phyloP scores from a whole-genome alignment of 2,113 vertebrate species.

The Amphilophus citrinellus region DNA sequence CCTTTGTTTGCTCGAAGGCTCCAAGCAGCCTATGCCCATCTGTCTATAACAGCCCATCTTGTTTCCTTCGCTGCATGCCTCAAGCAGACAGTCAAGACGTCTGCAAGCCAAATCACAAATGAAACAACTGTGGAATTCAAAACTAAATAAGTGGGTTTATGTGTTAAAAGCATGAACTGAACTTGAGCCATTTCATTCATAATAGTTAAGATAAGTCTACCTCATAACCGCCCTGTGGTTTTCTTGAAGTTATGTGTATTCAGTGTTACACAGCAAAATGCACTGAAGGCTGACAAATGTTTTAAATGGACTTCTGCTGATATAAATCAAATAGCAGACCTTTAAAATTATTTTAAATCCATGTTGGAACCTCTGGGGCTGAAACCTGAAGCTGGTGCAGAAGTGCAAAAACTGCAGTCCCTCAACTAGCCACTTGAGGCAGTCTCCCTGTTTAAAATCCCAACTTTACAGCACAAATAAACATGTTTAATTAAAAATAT shows the following conservation, averaged over 20 bases:
- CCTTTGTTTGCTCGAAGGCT: slow-evolving; percentile 31
- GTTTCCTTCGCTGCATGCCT: not conserved
- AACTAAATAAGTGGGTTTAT: not conserved
- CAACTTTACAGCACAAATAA: not conserved
- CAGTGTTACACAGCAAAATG: not conserved
- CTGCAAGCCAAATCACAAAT: not conserved
- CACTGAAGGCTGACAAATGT: not conserved
- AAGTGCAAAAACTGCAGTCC: not conserved
- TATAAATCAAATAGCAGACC: not conserved
- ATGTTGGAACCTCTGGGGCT: not conserved
- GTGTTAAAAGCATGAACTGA: not conserved
- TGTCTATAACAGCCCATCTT: slow-evolving; percentile 34
- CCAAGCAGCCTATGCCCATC: slow-evolving; percentile 36
- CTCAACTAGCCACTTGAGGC: not conserved
- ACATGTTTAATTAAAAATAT: not conserved
- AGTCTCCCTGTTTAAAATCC: not conserved
- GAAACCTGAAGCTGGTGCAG: not conserved
- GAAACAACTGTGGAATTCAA: not conserved
- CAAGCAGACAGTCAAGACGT: not conserved
- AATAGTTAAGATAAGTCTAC: no score
- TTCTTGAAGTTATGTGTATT: not conserved
- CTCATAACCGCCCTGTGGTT: not conserved
- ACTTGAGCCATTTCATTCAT: not conserved
- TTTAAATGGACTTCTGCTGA: not conserved
- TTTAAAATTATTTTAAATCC: not conserved